These are phyloP conservation scores for Urocolius indicus DNA, from an alignment of 2,113 vertebrate genomes.

Conservation along the genomic window DNA sequence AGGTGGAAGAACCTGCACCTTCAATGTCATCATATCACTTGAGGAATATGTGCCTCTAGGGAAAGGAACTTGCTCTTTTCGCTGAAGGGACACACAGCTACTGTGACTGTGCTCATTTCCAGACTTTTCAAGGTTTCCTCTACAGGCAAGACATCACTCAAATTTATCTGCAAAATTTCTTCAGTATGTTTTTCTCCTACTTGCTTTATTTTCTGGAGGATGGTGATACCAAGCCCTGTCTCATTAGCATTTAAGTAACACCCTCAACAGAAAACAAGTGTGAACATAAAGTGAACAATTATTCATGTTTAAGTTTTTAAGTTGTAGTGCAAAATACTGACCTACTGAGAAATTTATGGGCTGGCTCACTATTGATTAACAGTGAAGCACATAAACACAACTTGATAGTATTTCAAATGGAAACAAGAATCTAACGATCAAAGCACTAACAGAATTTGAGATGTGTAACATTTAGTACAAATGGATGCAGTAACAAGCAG, in stretches of 20 bases:
- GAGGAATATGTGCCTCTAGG: not conserved
- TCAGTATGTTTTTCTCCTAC: not conserved
- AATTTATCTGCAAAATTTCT: not conserved
- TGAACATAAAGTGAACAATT: constrained; percentile 2
- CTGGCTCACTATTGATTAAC: not conserved
- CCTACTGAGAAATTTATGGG: not conserved
- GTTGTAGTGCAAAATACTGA: not conserved
- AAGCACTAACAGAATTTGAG: not conserved
- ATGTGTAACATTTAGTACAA: not conserved
- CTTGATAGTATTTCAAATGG: not conserved
- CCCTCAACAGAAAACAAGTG: not conserved
- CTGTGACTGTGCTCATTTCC: not conserved
- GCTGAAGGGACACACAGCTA: not conserved
- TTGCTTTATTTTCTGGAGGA: constrained; percentile 13
- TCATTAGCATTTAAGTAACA: not conserved
- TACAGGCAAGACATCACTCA: not conserved
- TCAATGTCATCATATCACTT: not conserved
- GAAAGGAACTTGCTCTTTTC: not conserved
- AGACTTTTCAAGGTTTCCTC: not conserved
- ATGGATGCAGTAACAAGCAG: not conserved
- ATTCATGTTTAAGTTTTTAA: not conserved
- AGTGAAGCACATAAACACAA: constrained; percentile 8
- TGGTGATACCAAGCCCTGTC: not conserved
- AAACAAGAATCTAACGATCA: not conserved
- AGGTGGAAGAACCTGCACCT: not conserved